phyloP scores from a whole-genome alignment of 2,797 vertebrate genomes.

The Diceros bicornis region DNA sequence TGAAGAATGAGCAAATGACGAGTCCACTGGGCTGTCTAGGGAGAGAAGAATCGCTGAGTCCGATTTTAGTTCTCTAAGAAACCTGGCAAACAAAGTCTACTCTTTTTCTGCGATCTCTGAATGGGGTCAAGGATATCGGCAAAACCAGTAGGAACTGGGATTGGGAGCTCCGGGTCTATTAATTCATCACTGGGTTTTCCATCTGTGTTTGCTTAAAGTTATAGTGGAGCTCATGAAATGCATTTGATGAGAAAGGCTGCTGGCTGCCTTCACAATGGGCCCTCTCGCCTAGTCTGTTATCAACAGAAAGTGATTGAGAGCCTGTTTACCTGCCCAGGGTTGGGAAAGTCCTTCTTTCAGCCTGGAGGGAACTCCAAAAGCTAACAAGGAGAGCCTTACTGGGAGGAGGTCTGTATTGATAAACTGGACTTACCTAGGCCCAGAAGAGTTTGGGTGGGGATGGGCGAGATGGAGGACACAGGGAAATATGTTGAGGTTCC shows the following conservation, averaged over 20 bases:
- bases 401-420: conserved; percentile 3
- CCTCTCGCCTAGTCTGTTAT: conserved; percentile 4
- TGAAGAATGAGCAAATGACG: neutral
- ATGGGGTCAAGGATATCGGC: neutral
- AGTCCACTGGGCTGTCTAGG: neutral
- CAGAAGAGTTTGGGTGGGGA: neutral
- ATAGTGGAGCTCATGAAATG: neutral
- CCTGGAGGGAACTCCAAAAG: neutral
- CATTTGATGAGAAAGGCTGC: neutral
- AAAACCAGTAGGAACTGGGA: neutral
- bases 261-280: neutral
- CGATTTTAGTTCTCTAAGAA: neutral
- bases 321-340: neutral
- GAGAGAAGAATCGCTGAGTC: neutral
- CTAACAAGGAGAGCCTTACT: neutral
- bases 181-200: neutral
- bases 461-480: neutral
- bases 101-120: neutral
- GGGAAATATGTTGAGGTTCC: neutral
- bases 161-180: neutral
- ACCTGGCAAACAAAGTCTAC: neutral
- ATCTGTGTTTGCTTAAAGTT: neutral
- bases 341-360: neutral
- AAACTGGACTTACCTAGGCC: neutral
- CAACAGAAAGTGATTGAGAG: neutral